Percentiles rank a stretch among this genome's conserved stretches.
These are phyloP conservation scores for Tragelaphus buxtoni DNA, from an alignment of 2,113 vertebrate species.

Conservation along the genomic window DNA sequence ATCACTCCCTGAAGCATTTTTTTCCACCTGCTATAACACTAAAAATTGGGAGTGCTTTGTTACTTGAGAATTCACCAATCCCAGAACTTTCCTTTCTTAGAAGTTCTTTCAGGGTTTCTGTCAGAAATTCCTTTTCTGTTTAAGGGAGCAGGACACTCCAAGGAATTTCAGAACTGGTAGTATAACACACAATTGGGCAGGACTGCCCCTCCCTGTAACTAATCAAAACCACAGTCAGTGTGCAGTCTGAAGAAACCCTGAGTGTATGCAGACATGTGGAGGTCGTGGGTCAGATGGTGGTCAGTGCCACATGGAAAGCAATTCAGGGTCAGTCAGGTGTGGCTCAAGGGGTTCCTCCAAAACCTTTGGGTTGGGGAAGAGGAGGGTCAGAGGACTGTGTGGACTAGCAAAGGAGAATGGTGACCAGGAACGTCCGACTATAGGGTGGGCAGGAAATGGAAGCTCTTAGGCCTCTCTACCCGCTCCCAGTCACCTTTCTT, in stretches of 20 bases:
- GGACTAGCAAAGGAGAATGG: neutral
- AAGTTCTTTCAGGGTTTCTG: slow-evolving; percentile 39
- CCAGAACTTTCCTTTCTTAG: slow-evolving; percentile 12
- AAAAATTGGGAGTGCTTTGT: neutral
- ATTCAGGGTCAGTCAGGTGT: neutral
- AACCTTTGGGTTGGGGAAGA: neutral
- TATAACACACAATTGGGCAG: neutral
- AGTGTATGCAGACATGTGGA: neutral
- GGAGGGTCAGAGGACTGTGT: neutral
- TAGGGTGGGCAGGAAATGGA: neutral
- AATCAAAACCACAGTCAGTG: neutral
- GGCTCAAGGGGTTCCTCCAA: neutral
- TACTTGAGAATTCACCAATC: slow-evolving; percentile 31
- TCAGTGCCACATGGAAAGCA: neutral
- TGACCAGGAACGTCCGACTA: neutral
- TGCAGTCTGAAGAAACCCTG: neutral
- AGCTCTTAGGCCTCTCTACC: neutral
- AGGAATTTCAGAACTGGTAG: neutral
- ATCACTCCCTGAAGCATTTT: neutral
- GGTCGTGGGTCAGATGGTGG: neutral
- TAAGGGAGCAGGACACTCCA: neutral
- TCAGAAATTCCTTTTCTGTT: slow-evolving; percentile 53
- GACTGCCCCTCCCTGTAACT: neutral
- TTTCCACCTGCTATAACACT: slow-evolving; percentile 53
- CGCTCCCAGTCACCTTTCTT: neutral